Evolutionary conservation across 2,888 invertebrate species (phyloP).

Genomic region (Sicus ferrugineus): DNA sequence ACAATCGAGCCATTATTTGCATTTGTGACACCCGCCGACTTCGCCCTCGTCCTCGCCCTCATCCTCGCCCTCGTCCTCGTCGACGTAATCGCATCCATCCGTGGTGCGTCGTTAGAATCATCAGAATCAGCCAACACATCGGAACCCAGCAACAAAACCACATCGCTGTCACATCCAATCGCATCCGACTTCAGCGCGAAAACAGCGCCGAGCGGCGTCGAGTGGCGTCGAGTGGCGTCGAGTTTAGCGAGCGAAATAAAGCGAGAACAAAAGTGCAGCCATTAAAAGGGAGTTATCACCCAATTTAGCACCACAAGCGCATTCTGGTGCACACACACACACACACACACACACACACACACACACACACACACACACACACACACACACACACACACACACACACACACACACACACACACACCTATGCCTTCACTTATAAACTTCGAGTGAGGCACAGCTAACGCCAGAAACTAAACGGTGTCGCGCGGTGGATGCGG

Average conservation of each 20-base stretch:
- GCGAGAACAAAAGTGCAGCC: constrained; percentile 36
- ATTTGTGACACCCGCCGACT: constrained; percentile 54
- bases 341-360: constrained; percentile 18
- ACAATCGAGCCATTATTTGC: constrained; percentile 61
- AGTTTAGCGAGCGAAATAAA: constrained; percentile 31
- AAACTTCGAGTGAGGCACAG: constrained; percentile 12
- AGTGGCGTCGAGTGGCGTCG: background rate
- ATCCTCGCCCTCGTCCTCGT: constrained; percentile 34
- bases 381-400: constrained; percentile 29
- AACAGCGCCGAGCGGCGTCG: constrained; percentile 13
- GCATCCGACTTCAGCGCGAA: constrained; percentile 2
- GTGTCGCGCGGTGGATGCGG: constrained; percentile 25
- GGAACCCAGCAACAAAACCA: constrained; percentile 12
- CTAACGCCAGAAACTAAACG: constrained; percentile 27
- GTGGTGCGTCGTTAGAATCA: too few relatives aligned
- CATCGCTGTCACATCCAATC: constrained; percentile 12
- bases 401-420: constrained; percentile 2
- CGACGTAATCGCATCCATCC: constrained; percentile 26
- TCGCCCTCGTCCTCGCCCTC: constrained; percentile 13
- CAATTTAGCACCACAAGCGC: constrained; percentile 40
- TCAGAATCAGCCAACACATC: constrained; percentile 1
- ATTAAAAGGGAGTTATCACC: constrained; percentile 43
- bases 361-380: constrained; percentile 25
- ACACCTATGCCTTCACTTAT: background rate
- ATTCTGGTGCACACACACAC: constrained; percentile 8